phyloP scores from a whole-genome alignment of 2,888 invertebrate genomes.

The Caenorhabditis becei region DNA sequence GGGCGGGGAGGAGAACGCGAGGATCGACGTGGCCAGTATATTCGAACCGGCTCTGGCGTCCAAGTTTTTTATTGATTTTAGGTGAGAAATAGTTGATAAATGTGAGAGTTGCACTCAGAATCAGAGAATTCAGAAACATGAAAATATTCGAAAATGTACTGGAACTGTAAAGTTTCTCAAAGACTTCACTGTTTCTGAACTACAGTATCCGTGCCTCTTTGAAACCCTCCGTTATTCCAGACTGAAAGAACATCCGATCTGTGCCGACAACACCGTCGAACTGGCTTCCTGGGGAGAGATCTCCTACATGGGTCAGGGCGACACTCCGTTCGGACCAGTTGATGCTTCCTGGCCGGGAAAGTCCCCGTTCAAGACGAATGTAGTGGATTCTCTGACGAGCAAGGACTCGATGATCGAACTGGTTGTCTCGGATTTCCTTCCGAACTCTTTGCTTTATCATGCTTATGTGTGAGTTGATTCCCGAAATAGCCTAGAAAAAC shows the following conservation, averaged over 20 bases:
- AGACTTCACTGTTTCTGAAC: too few relatives aligned
- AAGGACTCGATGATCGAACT: slow-evolving; percentile 75
- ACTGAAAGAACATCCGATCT: slow-evolving; percentile 70
- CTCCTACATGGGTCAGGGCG: slow-evolving; percentile 62
- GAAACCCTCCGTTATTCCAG: too few relatives aligned
- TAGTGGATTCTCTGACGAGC: slow-evolving; percentile 46
- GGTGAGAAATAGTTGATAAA: slow-evolving; percentile 16
- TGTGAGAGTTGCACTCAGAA: too few relatives aligned
- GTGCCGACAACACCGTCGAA: slow-evolving; percentile 68
- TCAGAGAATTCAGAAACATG: too few relatives aligned
- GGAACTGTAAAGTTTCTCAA: too few relatives aligned
- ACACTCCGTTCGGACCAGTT: slow-evolving; percentile 69
- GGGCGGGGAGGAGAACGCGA: slow-evolving; percentile 44
- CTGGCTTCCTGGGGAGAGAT: slow-evolving; percentile 72
- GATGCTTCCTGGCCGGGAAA: slow-evolving; percentile 63
- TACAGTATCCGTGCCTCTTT: too few relatives aligned
- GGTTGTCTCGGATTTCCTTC: slow-evolving; percentile 77
- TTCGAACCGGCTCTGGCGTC: slow-evolving; percentile 53
- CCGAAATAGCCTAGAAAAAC: not conserved
- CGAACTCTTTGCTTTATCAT: slow-evolving; percentile 80
- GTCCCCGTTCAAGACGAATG: slow-evolving; percentile 46
- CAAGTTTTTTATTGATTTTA: slow-evolving; percentile 60
- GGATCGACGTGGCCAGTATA: slow-evolving; percentile 53
- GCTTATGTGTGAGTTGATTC: slow-evolving; percentile 71
- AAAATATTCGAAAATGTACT: too few relatives aligned